Conservation (phyloP, 2,113 vertebrate genomes). For the Origma solitaria region DNA sequence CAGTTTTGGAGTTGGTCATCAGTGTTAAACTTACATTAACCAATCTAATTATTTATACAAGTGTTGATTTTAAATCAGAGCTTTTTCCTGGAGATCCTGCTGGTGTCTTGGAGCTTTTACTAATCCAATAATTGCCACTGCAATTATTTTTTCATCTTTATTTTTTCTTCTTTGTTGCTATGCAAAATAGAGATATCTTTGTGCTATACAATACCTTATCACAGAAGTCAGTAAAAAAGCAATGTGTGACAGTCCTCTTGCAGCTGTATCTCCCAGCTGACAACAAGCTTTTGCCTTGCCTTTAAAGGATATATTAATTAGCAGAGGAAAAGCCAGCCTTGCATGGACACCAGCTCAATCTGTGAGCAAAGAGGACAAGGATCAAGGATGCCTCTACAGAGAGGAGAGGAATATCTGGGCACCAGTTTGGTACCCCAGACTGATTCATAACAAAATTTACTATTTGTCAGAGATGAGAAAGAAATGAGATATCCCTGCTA, state of each 20-base stretch:
- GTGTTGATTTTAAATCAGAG: not conserved
- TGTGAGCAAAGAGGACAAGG: not conserved
- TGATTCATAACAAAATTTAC: not conserved
- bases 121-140: not conserved
- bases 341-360: not conserved
- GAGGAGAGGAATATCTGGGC: not conserved
- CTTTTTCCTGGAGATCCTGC: not conserved
- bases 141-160: too few relatives aligned
- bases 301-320: not conserved
- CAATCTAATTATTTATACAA: not conserved
- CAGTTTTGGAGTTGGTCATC: not conserved
- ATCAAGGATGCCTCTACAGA: not conserved
- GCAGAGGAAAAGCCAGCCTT: not conserved
- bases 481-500: not conserved
- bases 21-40: not conserved
- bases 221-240: not conserved
- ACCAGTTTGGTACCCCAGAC: not conserved
- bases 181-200: not conserved
- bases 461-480: not conserved
- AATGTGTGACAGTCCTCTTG: not conserved
- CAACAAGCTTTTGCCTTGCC: not conserved
- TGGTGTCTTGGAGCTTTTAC: not conserved
- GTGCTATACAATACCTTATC: not conserved
- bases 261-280: accelerated
- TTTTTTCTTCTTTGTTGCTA: not conserved